Evolutionary conservation across 1,140 invertebrate species (phyloP).

Genomic region (Lanistes nyassanus): DNA sequence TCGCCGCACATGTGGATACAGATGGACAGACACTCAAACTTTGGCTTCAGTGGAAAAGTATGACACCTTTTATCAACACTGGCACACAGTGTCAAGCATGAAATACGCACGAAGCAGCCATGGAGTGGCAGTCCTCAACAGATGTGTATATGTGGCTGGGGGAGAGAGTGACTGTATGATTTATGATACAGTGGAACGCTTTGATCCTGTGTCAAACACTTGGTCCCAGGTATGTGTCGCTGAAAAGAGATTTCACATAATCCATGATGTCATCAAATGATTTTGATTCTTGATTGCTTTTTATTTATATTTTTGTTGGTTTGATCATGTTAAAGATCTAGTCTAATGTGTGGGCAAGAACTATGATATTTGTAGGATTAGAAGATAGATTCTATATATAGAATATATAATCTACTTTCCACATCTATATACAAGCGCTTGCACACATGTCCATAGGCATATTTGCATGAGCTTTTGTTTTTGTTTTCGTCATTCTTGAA

Average conservation of each 20-base stretch:
- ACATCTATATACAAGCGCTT: no score
- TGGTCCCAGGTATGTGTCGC: constrained; percentile 47
- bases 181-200: constrained; percentile 86
- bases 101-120: constrained; percentile 47
- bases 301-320: no score
- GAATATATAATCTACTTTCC: no score
- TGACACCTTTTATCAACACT: constrained; percentile 47
- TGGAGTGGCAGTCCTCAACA: constrained; percentile 43
- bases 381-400: no score
- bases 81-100: constrained; percentile 41
- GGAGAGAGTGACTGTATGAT: constrained; percentile 83
- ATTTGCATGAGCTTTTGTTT: no score
- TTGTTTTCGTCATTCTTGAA: not conserved
- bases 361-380: no score
- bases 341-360: no score
- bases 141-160: constrained; percentile 53
- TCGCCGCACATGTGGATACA: constrained; percentile 63
- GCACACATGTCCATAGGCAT: no score
- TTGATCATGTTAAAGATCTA: no score
- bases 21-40: constrained; percentile 60
- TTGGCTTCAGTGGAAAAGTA: constrained; percentile 49
- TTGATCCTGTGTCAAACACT: constrained; percentile 77
- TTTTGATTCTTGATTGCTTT: no score
- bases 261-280: no score
- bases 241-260: no score